Base-by-base conservation (phyloP, 1,140 invertebrate species). In the Eueides isabella region DNA sequence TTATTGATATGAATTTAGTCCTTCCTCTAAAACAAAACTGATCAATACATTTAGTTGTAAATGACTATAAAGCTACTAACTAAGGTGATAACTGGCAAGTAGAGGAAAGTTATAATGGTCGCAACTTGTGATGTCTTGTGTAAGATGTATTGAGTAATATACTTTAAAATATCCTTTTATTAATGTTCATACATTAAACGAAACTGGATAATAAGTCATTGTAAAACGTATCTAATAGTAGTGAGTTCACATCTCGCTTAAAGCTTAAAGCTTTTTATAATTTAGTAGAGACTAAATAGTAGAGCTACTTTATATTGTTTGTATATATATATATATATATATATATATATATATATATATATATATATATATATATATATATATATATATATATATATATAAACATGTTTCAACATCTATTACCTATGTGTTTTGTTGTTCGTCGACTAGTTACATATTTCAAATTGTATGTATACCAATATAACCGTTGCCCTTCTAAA, bases 71-170 rank as follows among this genome's bases (percentile, higher is more conserved):
- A 55, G 11, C 26, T 19, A 26, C 11, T 26, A 55, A 55, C 48
- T 12, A 55, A 19, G 23, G 48, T 7, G 48, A 55, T 55, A 55
- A 26, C 48, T 26, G 23, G 48, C 11, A 55, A 55, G n/a, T 19
- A 44, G 48, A 55, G n/a, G 41, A 44, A 44, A 55, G 48, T 55
- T 55, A 26, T 55, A 55, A 55, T 55, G 48, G 48, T 23, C 48
- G 23, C 1, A 4, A 55, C 23, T 26, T 55, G 23, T 55, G 9
- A 26, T 55, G 23, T 55, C 23, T 55, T 9, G 48, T 55, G 48
- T 23, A 55, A 55, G 48, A 55, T 55, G n/a, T 23, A 55, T 55
- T 55, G 23, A 7, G 19, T 55, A 55, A 26, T 26, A 55, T 55
- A 9, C 7, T 12, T 55, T 26, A 55, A 26, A 26, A 19, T 55